Conservation (phyloP, 2,888 invertebrate species). For the Melolontha melolontha region DNA sequence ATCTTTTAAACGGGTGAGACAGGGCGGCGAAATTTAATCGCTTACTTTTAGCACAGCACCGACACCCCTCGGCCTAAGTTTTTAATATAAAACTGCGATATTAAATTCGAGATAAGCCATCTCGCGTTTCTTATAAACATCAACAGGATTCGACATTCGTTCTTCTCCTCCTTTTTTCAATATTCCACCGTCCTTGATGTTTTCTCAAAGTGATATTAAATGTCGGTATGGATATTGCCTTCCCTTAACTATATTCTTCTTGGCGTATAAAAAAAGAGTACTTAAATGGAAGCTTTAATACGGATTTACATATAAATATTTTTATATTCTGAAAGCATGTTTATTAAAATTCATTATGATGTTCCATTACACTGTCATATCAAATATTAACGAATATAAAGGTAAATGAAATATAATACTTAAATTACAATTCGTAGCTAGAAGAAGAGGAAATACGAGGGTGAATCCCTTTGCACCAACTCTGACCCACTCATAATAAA, state of each 20-base stretch:
- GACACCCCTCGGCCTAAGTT: conserved; percentile 35
- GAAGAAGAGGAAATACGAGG: no score
- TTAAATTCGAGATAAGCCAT: conserved; percentile 41
- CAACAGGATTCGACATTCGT: conserved; percentile 36
- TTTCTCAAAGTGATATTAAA: conserved; percentile 45
- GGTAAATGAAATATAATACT: no score
- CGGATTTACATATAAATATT: conserved; percentile 12
- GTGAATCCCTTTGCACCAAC: no score
- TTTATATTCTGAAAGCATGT: not conserved
- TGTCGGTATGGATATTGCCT: conserved; percentile 44
- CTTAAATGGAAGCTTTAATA: not conserved
- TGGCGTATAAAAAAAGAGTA: not conserved
- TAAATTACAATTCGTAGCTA: no score
- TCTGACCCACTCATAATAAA: no score
- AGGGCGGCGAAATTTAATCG: conserved; percentile 27
- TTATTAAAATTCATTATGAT: no score
- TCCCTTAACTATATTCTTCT: conserved; percentile 15
- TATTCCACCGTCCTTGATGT: conserved; percentile 35
- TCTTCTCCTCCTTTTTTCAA: conserved; percentile 31
- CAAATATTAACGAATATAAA: no score
- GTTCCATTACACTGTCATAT: no score
- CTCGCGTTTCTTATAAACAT: conserved; percentile 40
- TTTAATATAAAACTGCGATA: conserved; percentile 44
- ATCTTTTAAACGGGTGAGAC: not conserved
- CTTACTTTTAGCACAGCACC: conserved; percentile 34